Percentiles rank a stretch among this genome's conserved stretches.
Conservation (phyloP, 2,113 vertebrate species). For the Bufo gargarizans region DNA sequence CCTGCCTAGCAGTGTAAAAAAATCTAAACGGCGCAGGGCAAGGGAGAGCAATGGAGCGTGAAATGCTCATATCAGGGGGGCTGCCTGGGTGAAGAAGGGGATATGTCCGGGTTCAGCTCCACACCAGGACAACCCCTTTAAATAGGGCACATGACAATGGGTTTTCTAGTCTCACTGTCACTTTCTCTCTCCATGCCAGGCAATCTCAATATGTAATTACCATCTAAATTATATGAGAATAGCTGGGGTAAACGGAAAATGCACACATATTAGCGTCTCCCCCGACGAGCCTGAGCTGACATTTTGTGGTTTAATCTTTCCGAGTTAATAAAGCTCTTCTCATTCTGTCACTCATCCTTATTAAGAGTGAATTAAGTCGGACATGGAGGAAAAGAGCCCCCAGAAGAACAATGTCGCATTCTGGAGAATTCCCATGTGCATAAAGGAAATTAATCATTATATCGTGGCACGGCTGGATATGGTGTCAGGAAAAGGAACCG, state of each 20-base stretch:
- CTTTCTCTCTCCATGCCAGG: constrained; percentile 62
- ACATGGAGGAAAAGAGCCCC: background rate
- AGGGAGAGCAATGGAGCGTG: too few species aligned
- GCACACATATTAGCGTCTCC: constrained; percentile 44
- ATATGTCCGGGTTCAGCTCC: too few species aligned
- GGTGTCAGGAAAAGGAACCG: background rate
- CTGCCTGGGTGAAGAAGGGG: too few species aligned
- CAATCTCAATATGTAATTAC: constrained; percentile 75
- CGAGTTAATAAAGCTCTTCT: constrained; percentile 70
- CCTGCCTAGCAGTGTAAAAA: too few species aligned
- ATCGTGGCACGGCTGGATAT: background rate
- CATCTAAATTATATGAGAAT: constrained; percentile 73
- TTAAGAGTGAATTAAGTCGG: constrained; percentile 60
- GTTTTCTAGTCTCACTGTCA: background rate
- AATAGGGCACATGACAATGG: too few species aligned
- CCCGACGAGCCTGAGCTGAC: constrained; percentile 64
- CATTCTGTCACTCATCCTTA: constrained; percentile 63
- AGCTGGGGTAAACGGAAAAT: constrained; percentile 65
- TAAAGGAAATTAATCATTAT: constrained; percentile 10
- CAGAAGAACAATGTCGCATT: constrained; percentile 56
- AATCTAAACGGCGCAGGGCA: too few species aligned
- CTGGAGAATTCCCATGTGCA: constrained; percentile 57
- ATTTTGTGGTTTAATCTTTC: constrained; percentile 66
- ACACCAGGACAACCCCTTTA: too few species aligned
- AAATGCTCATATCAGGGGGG: too few species aligned